Base-by-base conservation (phyloP, 2,888 invertebrate genomes). In the Sphinx pinastri region DNA sequence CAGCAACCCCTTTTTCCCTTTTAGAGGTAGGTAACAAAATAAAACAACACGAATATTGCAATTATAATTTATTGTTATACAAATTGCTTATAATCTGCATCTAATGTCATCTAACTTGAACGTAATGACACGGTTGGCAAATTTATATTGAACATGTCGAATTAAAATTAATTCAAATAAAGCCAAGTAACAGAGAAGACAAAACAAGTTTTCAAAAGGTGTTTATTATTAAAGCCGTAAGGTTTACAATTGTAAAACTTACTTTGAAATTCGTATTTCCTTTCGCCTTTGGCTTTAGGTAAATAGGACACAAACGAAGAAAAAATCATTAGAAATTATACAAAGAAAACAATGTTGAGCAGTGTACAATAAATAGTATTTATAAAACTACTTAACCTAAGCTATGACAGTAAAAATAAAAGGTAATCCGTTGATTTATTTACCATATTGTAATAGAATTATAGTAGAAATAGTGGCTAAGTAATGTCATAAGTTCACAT, bases 21-120 rank as follows among this genome's bases (percentile, higher is more conserved):
- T 47, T 47, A 1, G 1, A 4, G 47, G 12, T 47, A 47, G 47
- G 12, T 47, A 51, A 49, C 11, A 67, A 74, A 77, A 68, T 67
- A 38, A 67, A 70, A 55, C 68, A 55, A 6, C 55, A 70, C 71
- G 72, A 79, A 79, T 63, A 80, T 81, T 86, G 54, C 45, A 83
- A 79, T 84, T 76, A 81, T 83, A 78, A 78, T 88, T 86, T 88
- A 88, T 87, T 87, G 82, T 81, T 86, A 88, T 88, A 88, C 83
- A 88, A 88, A 86, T 86, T 82, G 78, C 84, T 86, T 87, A 88
- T 79, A 77, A 81, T 80, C 84, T 83, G 83, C 79, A 76, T 81
- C 84, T 86, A 87, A 76, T 79, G 77, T 76, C 77, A 79, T 78
- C 81, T 84, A 83, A 80, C 69, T 79, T 73, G 74, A 63, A 54